Conservation (phyloP, 2,797 vertebrate species). For the Phyllotis vaccarum region DNA sequence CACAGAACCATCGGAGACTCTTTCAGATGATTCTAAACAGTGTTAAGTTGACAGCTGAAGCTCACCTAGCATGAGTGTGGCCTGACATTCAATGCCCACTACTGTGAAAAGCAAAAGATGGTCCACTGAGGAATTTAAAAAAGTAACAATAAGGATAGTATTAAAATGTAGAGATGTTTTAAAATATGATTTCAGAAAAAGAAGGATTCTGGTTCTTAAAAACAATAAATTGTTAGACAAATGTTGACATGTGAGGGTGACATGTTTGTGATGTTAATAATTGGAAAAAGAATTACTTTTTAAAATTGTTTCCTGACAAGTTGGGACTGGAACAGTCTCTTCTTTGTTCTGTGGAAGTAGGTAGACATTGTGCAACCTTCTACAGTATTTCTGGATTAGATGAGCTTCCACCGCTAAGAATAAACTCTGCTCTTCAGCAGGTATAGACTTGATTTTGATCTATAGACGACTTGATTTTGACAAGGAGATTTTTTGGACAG, state of each 20-base stretch:
- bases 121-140: background rate
- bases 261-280: background rate
- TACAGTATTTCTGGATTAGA: too few species aligned
- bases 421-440: background rate
- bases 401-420: too few species aligned
- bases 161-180: background rate
- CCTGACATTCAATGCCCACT: background rate
- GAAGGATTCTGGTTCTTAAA: background rate
- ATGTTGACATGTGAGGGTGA: conserved; percentile 2
- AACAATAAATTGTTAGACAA: background rate
- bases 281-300: background rate
- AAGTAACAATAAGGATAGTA: background rate
- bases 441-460: too few species aligned
- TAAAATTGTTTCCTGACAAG: background rate
- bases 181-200: conserved; percentile 45
- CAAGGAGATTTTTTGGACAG: background rate
- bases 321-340: background rate
- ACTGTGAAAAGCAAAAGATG: background rate
- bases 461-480: background rate
- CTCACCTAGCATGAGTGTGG: background rate
- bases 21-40: background rate
- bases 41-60: background rate
- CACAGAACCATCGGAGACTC: background rate
- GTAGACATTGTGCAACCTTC: background rate
- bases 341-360: too few species aligned